These are phyloP conservation scores for Turritopsis dohrnii DNA, from an alignment of 30 jellyfish, hydroid and myxozoan genomes.

Conservation along the genomic window DNA sequence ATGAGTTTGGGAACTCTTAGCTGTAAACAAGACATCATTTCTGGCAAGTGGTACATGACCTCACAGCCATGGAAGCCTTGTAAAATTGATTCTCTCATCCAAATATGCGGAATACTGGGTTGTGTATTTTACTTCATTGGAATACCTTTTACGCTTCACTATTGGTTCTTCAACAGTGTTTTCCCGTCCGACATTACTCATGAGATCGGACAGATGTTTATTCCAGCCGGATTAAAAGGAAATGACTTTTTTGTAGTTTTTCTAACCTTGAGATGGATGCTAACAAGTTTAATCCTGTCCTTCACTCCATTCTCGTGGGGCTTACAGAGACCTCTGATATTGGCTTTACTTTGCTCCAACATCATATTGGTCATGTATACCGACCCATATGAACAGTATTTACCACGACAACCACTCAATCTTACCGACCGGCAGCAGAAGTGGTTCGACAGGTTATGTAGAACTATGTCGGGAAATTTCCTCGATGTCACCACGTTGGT, in stretches of 20 bases:
- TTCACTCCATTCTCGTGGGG: constrained; percentile 95
- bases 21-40: constrained; percentile 75
- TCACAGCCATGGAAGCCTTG: constrained; percentile 99
- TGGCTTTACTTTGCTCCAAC: constrained; percentile 65
- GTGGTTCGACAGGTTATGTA: constrained; percentile 88
- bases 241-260: constrained; percentile 53
- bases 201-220: constrained; percentile 69
- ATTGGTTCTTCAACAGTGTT: constrained; percentile 74
- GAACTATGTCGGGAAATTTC: constrained; percentile 75
- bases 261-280: constrained; percentile 90
- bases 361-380: constrained; percentile 52
- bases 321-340: constrained; percentile 62
- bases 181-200: constrained; percentile 64
- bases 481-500: constrained; percentile 71
- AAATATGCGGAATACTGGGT: constrained; percentile 85
- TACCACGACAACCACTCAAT: constrained; percentile 70
- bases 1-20: constrained; percentile 93
- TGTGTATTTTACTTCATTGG: constrained; percentile 84
- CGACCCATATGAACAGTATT: constrained; percentile 75
- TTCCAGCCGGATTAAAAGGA: constrained; percentile 91
- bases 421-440: constrained; percentile 54
- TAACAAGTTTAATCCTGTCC: constrained; percentile 66
- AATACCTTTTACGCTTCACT: constrained; percentile 83
- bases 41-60: constrained; percentile 69
- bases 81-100: constrained; percentile 58